A percentile compares a stretch with the other conserved stretches of the same genome.
Conservation (phyloP, 2,797 vertebrate genomes). For the Alauda arvensis region DNA sequence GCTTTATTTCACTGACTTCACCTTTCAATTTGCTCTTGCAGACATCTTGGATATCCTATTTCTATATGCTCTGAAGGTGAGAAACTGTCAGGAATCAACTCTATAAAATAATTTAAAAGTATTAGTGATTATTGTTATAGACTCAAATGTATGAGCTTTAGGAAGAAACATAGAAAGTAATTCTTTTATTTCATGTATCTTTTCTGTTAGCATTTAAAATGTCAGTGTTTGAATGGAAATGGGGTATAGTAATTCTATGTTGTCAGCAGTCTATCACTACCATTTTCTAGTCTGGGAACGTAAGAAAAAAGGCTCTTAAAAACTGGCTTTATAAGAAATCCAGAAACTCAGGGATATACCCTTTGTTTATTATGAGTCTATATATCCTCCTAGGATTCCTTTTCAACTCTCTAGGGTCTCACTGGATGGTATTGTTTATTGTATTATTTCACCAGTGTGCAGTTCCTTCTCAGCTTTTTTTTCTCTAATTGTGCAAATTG, state of each 20-base stretch:
- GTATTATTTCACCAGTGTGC: background rate
- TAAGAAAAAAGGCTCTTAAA: background rate
- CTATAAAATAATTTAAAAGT: background rate
- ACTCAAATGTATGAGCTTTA: background rate
- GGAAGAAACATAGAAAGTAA: background rate
- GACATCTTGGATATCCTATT: background rate
- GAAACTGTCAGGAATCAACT: background rate
- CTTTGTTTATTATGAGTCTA: background rate
- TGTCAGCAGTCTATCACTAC: background rate
- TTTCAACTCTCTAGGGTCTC: background rate
- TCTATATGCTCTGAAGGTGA: background rate
- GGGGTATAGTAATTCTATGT: background rate
- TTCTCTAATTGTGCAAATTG: constrained; percentile 78
- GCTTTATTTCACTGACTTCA: background rate
- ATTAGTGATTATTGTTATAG: background rate
- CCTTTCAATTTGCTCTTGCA: background rate
- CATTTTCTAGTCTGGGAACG: background rate
- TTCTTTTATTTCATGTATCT: background rate
- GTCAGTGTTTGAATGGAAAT: background rate
- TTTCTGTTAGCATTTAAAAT: background rate
- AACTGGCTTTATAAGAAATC: background rate
- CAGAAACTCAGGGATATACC: background rate
- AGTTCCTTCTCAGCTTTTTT: constrained; percentile 61
- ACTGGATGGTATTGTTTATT: background rate
- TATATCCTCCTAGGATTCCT: background rate